A percentile compares a stretch with the other conserved stretches of the same genome.
Evolutionary conservation across 2,113 vertebrate species (phyloP).

Genomic region (Cricetomys ansorgei): DNA sequence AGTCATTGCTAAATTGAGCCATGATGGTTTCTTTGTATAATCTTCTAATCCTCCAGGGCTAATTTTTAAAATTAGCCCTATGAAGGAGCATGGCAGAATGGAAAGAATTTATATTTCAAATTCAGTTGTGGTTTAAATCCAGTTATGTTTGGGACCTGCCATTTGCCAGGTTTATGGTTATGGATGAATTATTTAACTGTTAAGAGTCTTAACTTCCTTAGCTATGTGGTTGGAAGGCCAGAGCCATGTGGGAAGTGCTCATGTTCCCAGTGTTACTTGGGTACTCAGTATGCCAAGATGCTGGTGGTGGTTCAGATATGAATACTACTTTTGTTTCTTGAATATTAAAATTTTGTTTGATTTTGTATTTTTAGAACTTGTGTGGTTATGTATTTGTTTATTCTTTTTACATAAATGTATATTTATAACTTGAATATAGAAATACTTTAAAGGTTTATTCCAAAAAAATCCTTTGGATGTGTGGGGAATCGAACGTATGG

Average conservation of each 20-base stretch:
- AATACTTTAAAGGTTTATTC: slow-evolving; percentile 47
- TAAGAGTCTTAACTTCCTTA: slow-evolving; percentile 18
- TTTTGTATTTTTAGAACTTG: slow-evolving; percentile 59
- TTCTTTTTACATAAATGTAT: slow-evolving; percentile 38
- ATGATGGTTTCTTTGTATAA: slow-evolving; percentile 70
- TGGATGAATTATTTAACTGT: slow-evolving; percentile 3
- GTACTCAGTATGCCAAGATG: not conserved
- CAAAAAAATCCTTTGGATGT: not conserved
- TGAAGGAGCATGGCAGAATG: slow-evolving; percentile 57
- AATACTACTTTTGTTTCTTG: not conserved
- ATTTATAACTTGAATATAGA: slow-evolving; percentile 53
- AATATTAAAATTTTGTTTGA: slow-evolving; percentile 7
- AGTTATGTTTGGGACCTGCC: slow-evolving; percentile 40
- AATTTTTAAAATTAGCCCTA: slow-evolving; percentile 62
- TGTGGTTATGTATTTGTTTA: slow-evolving; percentile 26
- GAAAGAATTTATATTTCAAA: slow-evolving; percentile 61
- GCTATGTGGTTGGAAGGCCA: slow-evolving; percentile 40
- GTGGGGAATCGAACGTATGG: not conserved
- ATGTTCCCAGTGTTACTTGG: not conserved
- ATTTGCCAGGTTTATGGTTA: slow-evolving; percentile 31
- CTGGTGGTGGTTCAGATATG: not conserved
- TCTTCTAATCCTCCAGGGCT: slow-evolving; percentile 62
- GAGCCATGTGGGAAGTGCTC: not conserved
- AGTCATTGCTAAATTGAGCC: slow-evolving; percentile 76
- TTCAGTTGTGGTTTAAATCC: slow-evolving; percentile 43